Evolutionary conservation across 2,888 invertebrate species (phyloP), one percentile per base, ranked within the genome.

Genomic region (Odontocolon sp.): DNA sequence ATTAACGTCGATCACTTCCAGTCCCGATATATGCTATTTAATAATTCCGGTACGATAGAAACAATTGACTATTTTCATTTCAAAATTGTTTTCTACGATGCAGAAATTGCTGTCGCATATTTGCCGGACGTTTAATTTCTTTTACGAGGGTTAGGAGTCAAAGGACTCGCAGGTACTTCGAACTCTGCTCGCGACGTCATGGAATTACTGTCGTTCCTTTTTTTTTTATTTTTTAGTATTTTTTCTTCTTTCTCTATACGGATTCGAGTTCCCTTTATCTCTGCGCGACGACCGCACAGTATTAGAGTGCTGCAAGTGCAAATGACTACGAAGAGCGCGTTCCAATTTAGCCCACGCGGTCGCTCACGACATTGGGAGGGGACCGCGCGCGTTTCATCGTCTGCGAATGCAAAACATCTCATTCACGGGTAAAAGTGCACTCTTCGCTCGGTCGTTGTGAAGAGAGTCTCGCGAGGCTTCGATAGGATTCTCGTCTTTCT

Each of bases 331-430:
- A 36, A 42, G 56, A 42, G 21, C 45, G 45, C 64, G 71, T 52
- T 64, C 45, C 64, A 66, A 52, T 72, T 77, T 64, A 64, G 63
- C 36, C 50, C 70, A 61, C 75, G 52, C 16, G 31, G 52, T 33
- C 47, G 38, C 11, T 14, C 6, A 21, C 31, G 18, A 33, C 3
- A 47, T 26, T 59, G 11, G 21, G 54, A 56, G 31, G 61, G 59
- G 63, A 56, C 67, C 64, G 81, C 81, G 85, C 86, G 85, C 84
- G 86, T 85, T 86, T 89, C 89, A 87, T 85, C 88, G 90, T 89
- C 89, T 89, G 89, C 89, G 89, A 88, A 89, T 89, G 89, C 88
- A 88, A 88, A 89, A 88, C 87, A 90, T 89, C 87, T 89, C 89
- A 89, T 90, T 90, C 88, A 90, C 87, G 84, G 70, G 86, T 83